These are phyloP conservation scores for Melanerpes aurifrons DNA, from an alignment of 2,113 vertebrate genomes.

Conservation along the genomic window DNA sequence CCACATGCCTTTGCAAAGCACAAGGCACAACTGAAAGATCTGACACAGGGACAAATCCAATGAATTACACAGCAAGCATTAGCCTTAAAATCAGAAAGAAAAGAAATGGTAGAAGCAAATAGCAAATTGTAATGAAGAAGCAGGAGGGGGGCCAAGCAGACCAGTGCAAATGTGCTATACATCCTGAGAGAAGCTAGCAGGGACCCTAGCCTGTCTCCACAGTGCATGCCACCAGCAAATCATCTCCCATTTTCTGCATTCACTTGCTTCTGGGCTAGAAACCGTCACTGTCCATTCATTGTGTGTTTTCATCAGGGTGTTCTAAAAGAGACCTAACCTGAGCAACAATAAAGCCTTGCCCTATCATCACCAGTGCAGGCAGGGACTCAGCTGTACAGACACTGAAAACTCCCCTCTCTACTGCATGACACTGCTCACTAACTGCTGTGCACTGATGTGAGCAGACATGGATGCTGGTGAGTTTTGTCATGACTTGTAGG, in stretches of 20 bases:
- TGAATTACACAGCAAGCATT: background rate
- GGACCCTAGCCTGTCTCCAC: background rate
- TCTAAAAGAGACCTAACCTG: background rate
- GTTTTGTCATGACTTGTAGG: background rate
- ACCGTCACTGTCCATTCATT: background rate
- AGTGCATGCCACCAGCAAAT: background rate
- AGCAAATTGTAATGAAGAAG: conserved; percentile 23
- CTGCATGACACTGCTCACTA: background rate
- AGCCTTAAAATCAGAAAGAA: conserved; percentile 6
- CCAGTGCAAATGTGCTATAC: fast-evolving
- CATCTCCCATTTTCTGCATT: background rate
- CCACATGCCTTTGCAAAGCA: background rate
- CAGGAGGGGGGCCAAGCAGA: background rate
- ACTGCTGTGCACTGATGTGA: fast-evolving
- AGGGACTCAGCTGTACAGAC: background rate
- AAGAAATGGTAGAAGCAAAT: conserved; percentile 23
- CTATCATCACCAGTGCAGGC: background rate
- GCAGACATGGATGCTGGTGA: background rate
- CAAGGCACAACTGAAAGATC: conserved; percentile 5
- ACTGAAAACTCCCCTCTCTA: background rate
- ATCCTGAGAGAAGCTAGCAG: background rate
- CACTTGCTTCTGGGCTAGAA: background rate
- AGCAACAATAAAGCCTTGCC: background rate
- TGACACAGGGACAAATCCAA: background rate
- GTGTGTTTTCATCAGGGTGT: background rate